These are phyloP conservation scores for Sesamia inferens DNA, from an alignment of 2,888 invertebrate genomes.

Conservation along the genomic window DNA sequence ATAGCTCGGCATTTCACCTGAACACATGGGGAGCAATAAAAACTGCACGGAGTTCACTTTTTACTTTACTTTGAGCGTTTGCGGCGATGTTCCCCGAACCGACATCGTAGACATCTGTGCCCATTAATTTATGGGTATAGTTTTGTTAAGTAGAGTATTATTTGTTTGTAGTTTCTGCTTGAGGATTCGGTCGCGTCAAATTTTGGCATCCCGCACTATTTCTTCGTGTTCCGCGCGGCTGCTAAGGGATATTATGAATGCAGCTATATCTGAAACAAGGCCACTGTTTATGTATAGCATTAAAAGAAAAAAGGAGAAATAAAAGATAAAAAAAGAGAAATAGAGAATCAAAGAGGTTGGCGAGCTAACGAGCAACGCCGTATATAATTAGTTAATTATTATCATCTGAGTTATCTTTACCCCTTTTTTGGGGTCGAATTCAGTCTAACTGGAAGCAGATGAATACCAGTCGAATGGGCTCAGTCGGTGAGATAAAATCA, in stretches of 20 bases:
- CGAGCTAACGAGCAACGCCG: background rate
- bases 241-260: background rate
- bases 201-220: too few species aligned
- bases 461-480: too few species aligned
- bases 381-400: background rate
- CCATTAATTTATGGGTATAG: constrained; percentile 62
- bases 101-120: constrained; percentile 61
- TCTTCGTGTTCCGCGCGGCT: too few species aligned
- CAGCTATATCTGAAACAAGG: background rate
- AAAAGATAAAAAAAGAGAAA: background rate
- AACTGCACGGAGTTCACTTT: constrained; percentile 42
- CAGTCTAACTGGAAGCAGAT: too few species aligned
- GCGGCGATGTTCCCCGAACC: constrained; percentile 48
- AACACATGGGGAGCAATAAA: constrained; percentile 47
- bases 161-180: background rate
- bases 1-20: constrained; percentile 46
- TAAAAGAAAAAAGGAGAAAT: too few species aligned
- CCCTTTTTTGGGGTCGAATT: too few species aligned
- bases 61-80: constrained; percentile 33
- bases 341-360: too few species aligned
- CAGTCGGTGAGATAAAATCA: too few species aligned
- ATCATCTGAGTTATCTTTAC: too few species aligned
- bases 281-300: too few species aligned
- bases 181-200: background rate
- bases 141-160: constrained; percentile 8